Percentiles rank a stretch among this genome's conserved stretches.
Evolutionary conservation across 1,140 invertebrate species (phyloP).

Genomic region (Eumeta japonica): DNA sequence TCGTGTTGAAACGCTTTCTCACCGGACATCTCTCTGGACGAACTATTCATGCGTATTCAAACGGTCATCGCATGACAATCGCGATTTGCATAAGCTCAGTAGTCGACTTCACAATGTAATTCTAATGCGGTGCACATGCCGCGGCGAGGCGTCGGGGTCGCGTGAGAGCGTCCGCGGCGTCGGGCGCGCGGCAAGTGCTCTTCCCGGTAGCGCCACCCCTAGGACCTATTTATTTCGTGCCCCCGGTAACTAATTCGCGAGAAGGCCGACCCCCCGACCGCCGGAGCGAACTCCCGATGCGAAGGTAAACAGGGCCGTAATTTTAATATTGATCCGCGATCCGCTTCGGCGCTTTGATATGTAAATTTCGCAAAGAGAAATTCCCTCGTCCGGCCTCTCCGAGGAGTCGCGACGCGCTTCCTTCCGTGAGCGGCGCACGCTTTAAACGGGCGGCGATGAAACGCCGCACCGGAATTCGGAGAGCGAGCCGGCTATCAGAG

Average conservation of each 20-base stretch:
- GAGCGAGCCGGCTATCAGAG: too few species aligned
- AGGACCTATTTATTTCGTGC: too few species aligned
- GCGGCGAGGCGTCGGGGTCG: too few species aligned
- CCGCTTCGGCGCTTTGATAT: constrained; percentile 43
- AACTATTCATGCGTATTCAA: constrained; percentile 21
- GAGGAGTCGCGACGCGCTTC: too few species aligned
- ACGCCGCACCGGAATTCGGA: too few species aligned
- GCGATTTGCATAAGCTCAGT: constrained; percentile 36
- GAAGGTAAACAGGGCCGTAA: constrained; percentile 49
- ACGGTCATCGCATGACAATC: constrained; percentile 21
- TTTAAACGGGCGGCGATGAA: too few species aligned
- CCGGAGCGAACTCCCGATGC: constrained; percentile 31
- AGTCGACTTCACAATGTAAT: constrained; percentile 52
- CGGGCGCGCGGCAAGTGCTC: too few species aligned
- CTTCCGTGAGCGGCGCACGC: too few species aligned
- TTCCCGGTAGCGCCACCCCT: too few species aligned
- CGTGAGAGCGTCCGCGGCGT: too few species aligned
- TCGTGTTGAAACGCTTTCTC: constrained; percentile 16
- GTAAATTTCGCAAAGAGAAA: constrained; percentile 2
- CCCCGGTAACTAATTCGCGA: not conserved
- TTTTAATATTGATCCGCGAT: constrained; percentile 53
- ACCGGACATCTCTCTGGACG: constrained; percentile 21
- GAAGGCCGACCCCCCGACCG: not conserved
- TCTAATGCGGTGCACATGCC: constrained; percentile 44
- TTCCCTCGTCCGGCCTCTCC: too few species aligned